These are phyloP conservation scores for Drosophila kepulauana DNA, from an alignment of 1,140 invertebrate species.

Conservation along the genomic window DNA sequence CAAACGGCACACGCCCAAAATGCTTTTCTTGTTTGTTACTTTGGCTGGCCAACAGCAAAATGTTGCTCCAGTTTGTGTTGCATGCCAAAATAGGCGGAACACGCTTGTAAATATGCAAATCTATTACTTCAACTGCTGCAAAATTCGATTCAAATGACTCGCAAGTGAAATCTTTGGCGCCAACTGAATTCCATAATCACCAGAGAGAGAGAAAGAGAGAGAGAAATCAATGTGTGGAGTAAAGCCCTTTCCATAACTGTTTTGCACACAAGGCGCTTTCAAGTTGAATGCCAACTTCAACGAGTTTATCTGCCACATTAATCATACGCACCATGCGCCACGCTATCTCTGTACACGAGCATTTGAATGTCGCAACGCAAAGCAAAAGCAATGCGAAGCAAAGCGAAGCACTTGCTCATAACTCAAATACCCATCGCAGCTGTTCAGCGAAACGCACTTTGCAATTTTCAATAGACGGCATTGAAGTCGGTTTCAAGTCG, in stretches of 20 bases:
- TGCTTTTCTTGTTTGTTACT: constrained; percentile 13
- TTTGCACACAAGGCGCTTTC: constrained; percentile 34
- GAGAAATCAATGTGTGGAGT: background rate
- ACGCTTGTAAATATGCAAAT: constrained; percentile 24
- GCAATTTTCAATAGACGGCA: constrained; percentile 37
- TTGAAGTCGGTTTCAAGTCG: constrained; percentile 29
- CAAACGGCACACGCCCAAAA: constrained; percentile 69
- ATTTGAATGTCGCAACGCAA: constrained; percentile 66
- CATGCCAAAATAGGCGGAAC: constrained; percentile 65
- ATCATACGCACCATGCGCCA: constrained; percentile 71
- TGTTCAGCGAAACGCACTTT: constrained; percentile 48
- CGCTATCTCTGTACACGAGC: constrained; percentile 22
- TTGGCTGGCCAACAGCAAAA: constrained; percentile 19
- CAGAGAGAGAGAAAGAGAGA: background rate
- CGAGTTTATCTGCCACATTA: constrained; percentile 56
- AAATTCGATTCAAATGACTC: background rate
- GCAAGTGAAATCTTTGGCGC: constrained; percentile 1
- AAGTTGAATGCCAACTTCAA: constrained; percentile 69
- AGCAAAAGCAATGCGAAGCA: background rate
- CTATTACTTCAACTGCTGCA: background rate
- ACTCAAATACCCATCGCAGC: constrained; percentile 60
- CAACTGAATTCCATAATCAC: background rate
- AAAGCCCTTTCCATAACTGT: constrained; percentile 14
- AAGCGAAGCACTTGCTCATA: constrained; percentile 51
- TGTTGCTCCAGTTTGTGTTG: constrained; percentile 29